Evolutionary conservation across 2,797 vertebrate genomes (phyloP).

Genomic region (Hirundo rustica): DNA sequence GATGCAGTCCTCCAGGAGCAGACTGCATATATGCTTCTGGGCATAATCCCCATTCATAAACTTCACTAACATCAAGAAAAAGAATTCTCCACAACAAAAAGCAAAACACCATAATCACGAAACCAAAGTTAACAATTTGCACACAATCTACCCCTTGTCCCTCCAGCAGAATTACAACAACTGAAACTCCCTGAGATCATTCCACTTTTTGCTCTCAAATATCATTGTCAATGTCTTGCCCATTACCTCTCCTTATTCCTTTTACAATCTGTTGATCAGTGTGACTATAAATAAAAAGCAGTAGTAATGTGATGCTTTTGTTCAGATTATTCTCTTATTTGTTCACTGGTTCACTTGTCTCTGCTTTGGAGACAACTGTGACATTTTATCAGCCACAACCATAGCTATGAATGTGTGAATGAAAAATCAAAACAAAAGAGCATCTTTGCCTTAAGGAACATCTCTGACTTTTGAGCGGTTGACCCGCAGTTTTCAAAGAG

Average conservation of each 20-base stretch:
- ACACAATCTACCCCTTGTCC: background rate
- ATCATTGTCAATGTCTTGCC: background rate
- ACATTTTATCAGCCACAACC: background rate
- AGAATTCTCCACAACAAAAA: background rate
- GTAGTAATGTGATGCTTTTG: background rate
- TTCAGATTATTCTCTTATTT: background rate
- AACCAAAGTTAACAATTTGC: background rate
- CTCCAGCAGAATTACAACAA: background rate
- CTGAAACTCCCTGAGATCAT: background rate
- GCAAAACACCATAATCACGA: background rate
- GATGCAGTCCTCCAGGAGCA: background rate
- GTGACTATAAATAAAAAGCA: background rate
- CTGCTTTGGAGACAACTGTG: background rate
- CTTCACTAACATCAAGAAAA: background rate
- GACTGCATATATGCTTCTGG: too few species aligned
- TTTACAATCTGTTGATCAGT: background rate
- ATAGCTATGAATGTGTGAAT: background rate
- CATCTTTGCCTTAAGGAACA: background rate
- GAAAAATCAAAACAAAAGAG: background rate
- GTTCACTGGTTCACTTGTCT: background rate
- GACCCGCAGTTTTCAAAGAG: background rate
- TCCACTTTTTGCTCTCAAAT: background rate
- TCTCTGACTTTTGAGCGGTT: background rate
- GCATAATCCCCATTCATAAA: background rate
- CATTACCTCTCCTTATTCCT: background rate